These are phyloP conservation scores for Taxidea taxus DNA, from an alignment of 2,113 vertebrate species.

Conservation along the genomic window DNA sequence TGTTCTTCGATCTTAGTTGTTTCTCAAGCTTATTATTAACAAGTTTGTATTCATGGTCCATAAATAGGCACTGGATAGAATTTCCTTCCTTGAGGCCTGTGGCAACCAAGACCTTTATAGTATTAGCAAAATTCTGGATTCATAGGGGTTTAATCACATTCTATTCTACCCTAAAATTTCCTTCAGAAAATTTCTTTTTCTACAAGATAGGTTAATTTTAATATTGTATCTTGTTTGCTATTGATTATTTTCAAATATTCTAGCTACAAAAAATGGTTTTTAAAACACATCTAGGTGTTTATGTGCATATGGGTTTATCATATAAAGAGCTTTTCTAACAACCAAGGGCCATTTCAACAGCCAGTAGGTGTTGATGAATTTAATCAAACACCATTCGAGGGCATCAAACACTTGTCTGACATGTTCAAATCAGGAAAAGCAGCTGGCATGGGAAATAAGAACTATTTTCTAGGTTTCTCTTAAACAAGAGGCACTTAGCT, in stretches of 20 bases:
- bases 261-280: neutral
- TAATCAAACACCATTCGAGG: conserved; percentile 10
- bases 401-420: conserved; percentile 37
- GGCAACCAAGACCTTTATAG: conserved; percentile 44
- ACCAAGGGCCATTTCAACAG: neutral
- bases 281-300: neutral
- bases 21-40: conserved; percentile 55
- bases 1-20: neutral
- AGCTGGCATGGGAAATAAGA: conserved; percentile 63
- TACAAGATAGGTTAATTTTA: conserved; percentile 11
- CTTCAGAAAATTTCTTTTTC: neutral
- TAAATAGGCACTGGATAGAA: conserved; percentile 53
- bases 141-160: conserved; percentile 23
- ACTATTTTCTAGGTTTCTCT: conserved; percentile 20
- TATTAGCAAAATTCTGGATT: conserved; percentile 42
- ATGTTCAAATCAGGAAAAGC: conserved; percentile 45
- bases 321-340: neutral
- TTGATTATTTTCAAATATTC: conserved; percentile 41
- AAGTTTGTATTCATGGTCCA: neutral
- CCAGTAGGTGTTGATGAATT: conserved; percentile 31
- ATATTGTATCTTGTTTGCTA: neutral
- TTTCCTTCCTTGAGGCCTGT: neutral
- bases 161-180: conserved; percentile 36
- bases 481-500: neutral
- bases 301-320: neutral